Base-by-base conservation (phyloP, 1,140 invertebrate species). In the Meloidogyne chitwoodi region DNA sequence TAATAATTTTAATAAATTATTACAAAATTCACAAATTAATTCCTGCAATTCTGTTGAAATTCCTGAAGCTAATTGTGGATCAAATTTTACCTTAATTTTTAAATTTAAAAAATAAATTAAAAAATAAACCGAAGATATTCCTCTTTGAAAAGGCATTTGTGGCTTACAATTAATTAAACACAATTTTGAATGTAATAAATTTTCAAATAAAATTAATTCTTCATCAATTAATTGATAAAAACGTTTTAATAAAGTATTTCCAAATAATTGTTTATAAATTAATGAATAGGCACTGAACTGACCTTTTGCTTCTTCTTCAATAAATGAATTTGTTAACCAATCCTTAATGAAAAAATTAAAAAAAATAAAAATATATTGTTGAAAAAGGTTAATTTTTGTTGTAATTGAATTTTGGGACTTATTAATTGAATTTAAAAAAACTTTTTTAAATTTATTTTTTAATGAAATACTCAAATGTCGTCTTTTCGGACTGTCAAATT, bases 31-130 rank as follows among this genome's bases (percentile, higher is more conserved):
- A 31, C 75, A 71, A 41, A 83, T 68, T 22, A 83, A 24, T n/a
- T 75, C 81, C 24, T 82, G 29, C 19, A 82, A 63, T 74, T 82
- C 81, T 22, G 79, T 83, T 61, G 82, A 84, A 22, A 82, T 74
- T 63, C 81, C 81, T 14, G 79, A 76, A 27, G 81, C 81, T 22
- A 82, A 68, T 8, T 84, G 74, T 1, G 65, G 41, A 29, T 82
- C 81, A 65, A 82, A 82, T 74, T 81, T 84, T 34, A 79, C 72
- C 48, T 56, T 56, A 19, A 48, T 19, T 19, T 19, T 44, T 44
- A 10, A 67, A 76, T 63, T 76, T 56, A 71, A 56, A 48, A 31
- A 31, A 3, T 31, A 31, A 31, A 38, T 8, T 38, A 8, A 38
- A 38, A 38, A 6, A 38, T 8, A 38, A 38, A 38, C 34, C 34